Evolutionary conservation across 2,113 vertebrate species (phyloP).

Genomic region (Cairina moschata): DNA sequence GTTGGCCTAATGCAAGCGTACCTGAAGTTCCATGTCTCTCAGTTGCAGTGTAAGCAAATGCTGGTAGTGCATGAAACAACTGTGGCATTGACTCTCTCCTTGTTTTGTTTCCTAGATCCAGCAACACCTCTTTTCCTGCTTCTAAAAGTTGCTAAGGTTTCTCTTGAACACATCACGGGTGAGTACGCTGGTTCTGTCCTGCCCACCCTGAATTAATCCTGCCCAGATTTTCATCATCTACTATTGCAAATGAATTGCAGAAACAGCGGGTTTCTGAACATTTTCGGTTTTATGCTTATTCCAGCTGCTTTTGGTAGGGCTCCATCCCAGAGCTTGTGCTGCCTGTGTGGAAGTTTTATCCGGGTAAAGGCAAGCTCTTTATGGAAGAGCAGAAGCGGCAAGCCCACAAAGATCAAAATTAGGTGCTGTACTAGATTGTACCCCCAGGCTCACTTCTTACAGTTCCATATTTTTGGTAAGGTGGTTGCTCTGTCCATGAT

Average conservation of each 20-base stretch:
- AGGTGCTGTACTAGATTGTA: not conserved
- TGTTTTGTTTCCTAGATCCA: constrained; percentile 41
- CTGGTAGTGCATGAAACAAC: not conserved
- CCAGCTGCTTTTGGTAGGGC: not conserved
- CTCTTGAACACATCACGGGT: not conserved
- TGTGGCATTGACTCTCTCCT: not conserved
- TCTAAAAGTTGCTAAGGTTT: not conserved
- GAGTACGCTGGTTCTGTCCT: not conserved
- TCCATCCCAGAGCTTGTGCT: not conserved
- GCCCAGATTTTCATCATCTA: not conserved
- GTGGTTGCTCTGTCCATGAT: not conserved
- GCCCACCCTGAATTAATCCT: not conserved
- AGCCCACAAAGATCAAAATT: not conserved
- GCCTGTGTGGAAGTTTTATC: not conserved
- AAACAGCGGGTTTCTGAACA: not conserved
- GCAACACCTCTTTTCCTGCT: not conserved
- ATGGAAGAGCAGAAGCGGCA: not conserved
- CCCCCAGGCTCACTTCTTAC: not conserved
- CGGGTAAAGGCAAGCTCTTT: not conserved
- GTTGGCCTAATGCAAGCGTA: not conserved
- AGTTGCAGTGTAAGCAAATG: not conserved
- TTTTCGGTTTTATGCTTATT: not conserved
- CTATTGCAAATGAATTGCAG: not conserved
- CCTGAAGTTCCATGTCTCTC: not conserved
- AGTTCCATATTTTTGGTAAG: not conserved